Evolutionary conservation across 2,888 invertebrate genomes (phyloP).

Genomic region (Nomada flava): DNA sequence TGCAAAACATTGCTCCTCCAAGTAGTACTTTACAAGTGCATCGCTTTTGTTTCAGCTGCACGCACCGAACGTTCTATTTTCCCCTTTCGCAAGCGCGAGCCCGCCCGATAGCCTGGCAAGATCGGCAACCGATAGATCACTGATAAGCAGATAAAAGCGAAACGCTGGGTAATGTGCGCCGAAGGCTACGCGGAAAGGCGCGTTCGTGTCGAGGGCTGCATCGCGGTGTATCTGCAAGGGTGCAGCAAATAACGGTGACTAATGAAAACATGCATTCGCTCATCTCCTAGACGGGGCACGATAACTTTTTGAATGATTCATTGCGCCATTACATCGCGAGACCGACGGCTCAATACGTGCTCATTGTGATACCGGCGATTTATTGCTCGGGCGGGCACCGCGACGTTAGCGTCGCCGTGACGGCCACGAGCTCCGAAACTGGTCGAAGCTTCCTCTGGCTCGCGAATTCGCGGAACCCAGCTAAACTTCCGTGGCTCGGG

Average conservation of each 20-base stretch:
- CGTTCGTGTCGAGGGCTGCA: conserved; percentile 13
- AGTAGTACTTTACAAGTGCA: background rate
- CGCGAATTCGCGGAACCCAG: conserved; percentile 10
- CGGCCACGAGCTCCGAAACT: conserved; percentile 28
- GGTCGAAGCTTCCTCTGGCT: conserved; percentile 57
- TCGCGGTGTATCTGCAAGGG: conserved; percentile 52
- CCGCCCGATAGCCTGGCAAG: conserved; percentile 11
- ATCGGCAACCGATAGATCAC: conserved; percentile 58
- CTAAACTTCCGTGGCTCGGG: conserved; percentile 44
- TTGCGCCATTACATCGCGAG: conserved; percentile 69
- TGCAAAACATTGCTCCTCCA: background rate
- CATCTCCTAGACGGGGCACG: conserved; percentile 64
- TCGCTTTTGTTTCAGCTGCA: background rate
- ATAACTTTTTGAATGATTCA: conserved; percentile 72
- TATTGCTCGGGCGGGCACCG: conserved; percentile 64
- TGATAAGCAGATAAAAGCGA: conserved; percentile 63
- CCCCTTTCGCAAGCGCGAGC: background rate
- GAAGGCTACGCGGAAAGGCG: conserved; percentile 35
- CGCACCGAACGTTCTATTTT: conserved; percentile 21
- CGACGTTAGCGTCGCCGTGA: conserved; percentile 22
- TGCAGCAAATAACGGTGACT: conserved; percentile 70
- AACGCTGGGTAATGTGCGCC: conserved; percentile 46
- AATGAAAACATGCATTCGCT: conserved; percentile 72
- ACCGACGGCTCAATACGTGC: conserved; percentile 70
- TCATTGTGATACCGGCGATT: conserved; percentile 72